Percentiles rank a stretch among this genome's conserved stretches.
phyloP scores from a whole-genome alignment of 2,113 vertebrate species.

The Alouatta palliata region DNA sequence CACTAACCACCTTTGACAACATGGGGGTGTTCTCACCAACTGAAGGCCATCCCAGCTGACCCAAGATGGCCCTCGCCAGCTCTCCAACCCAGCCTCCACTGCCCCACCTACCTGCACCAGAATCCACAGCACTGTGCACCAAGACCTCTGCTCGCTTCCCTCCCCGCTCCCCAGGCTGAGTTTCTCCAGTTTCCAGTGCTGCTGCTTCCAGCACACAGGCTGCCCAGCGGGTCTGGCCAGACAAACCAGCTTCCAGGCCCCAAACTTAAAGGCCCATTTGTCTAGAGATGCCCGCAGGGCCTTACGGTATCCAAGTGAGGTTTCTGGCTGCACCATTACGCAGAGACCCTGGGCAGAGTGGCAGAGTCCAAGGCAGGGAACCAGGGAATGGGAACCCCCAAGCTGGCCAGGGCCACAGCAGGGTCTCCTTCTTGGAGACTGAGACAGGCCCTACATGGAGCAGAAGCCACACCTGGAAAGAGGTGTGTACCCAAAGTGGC shows the following conservation, averaged over 20 bases:
- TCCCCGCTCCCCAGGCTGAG: background rate
- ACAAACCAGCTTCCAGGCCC: constrained; percentile 62
- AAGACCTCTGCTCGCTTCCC: background rate
- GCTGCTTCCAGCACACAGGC: background rate
- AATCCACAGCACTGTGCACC: background rate
- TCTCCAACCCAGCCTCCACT: background rate
- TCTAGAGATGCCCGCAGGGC: background rate
- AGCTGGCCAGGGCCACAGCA: background rate
- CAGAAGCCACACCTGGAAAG: background rate
- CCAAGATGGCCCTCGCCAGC: background rate
- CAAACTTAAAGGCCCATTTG: constrained; percentile 70
- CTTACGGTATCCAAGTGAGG: background rate
- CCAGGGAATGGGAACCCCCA: background rate
- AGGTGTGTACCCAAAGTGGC: background rate
- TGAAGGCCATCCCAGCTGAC: background rate
- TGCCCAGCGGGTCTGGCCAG: constrained; percentile 61
- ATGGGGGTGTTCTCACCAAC: background rate
- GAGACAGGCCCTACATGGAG: background rate
- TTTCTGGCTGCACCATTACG: background rate
- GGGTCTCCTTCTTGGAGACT: background rate
- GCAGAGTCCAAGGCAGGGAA: background rate
- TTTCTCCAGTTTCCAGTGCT: constrained; percentile 45
- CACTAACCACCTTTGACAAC: background rate
- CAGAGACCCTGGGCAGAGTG: constrained; percentile 28
- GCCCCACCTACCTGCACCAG: background rate